Percentiles rank a stretch among this genome's conserved stretches.
Conservation (phyloP, 1,140 invertebrate species). For the Vanessa tameamea region DNA sequence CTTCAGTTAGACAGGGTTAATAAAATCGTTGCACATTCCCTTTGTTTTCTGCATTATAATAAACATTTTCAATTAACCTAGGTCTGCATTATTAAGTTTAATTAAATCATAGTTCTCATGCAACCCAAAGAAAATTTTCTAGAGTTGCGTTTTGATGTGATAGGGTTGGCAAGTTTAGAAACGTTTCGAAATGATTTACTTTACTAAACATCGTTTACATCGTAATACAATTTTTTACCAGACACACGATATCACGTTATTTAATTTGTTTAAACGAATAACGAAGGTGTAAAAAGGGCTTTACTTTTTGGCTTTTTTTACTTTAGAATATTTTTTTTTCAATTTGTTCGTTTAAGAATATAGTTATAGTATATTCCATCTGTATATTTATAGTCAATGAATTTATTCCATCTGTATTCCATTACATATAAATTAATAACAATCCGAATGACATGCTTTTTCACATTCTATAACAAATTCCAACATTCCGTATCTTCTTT, state of each 20-base stretch:
- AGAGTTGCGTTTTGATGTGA: constrained; percentile 32
- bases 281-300: too few species aligned
- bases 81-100: constrained; percentile 64
- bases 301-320: too few species aligned
- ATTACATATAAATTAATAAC: too few species aligned
- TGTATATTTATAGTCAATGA: too few species aligned
- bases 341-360: too few species aligned
- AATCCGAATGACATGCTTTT: too few species aligned
- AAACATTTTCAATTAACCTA: constrained; percentile 71
- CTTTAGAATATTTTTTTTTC: too few species aligned
- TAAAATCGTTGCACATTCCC: constrained; percentile 50
- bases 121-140: constrained; percentile 50
- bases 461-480: too few species aligned
- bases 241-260: background rate
- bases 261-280: background rate
- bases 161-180: constrained; percentile 43
- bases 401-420: too few species aligned
- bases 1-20: constrained; percentile 54
- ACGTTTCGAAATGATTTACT: too few species aligned
- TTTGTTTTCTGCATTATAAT: constrained; percentile 50
- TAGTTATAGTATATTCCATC: too few species aligned
- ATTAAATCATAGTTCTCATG: constrained; percentile 70
- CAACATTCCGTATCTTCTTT: background rate
- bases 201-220: too few species aligned
- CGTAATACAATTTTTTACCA: background rate